Evolutionary conservation across 2,113 vertebrate genomes (phyloP).

Genomic region (Hippocampus barbouri): DNA sequence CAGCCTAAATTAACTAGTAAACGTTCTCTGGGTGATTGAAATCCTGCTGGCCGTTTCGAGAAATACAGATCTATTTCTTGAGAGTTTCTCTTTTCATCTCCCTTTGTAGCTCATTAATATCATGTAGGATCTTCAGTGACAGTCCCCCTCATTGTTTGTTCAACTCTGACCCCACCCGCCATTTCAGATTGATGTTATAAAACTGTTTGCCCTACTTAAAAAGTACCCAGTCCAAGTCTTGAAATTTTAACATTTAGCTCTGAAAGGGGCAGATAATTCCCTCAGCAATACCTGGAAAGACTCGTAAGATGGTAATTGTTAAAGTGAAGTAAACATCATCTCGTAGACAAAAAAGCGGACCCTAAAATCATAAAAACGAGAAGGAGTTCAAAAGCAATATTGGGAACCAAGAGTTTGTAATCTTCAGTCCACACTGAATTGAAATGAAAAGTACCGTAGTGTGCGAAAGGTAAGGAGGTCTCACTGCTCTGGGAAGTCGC

Average conservation of each 20-base stretch:
- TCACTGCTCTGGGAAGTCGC: background rate
- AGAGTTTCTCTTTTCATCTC: background rate
- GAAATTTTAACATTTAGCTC: background rate
- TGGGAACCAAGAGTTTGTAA: background rate
- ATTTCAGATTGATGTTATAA: background rate
- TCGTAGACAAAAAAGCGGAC: background rate
- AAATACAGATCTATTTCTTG: no score
- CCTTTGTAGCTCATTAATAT: background rate
- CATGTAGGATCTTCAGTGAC: no score
- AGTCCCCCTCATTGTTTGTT: no score
- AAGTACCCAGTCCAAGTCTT: background rate
- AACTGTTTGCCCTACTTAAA: background rate
- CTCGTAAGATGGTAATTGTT: background rate
- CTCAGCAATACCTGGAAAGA: background rate
- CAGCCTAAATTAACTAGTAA: background rate
- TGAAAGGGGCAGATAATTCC: background rate
- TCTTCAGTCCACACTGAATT: background rate
- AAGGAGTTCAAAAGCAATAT: background rate
- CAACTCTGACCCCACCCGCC: background rate
- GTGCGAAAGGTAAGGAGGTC: background rate
- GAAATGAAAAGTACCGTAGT: background rate
- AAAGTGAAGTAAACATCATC: no score
- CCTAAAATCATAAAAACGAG: background rate
- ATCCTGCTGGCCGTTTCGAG: no score
- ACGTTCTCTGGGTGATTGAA: no score